These are phyloP conservation scores for Leptopilina clavipes DNA, from an alignment of 1,140 invertebrate species.

Conservation along the genomic window DNA sequence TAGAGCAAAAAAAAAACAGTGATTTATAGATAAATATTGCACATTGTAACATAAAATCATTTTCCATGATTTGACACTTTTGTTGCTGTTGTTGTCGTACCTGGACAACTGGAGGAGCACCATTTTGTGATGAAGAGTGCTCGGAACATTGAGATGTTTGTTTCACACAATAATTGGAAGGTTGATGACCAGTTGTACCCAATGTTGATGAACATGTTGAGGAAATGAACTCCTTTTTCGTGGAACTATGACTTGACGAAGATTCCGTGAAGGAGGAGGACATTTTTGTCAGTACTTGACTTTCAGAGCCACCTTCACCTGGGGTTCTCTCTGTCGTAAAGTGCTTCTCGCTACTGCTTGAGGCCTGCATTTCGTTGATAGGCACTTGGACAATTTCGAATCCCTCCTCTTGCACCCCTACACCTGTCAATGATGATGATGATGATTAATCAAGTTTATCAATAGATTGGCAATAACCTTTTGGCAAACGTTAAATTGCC, in stretches of 20 bases:
- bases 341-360: conserved; percentile 71
- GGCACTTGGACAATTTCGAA: conserved; percentile 59
- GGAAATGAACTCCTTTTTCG: conserved; percentile 69
- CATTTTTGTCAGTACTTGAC: conserved; percentile 67
- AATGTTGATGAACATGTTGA: conserved; percentile 66
- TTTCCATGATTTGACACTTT: too few species aligned
- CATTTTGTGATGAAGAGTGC: conserved; percentile 70
- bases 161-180: conserved; percentile 65
- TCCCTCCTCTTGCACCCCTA: conserved; percentile 55
- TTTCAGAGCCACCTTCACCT: conserved; percentile 58
- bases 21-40: too few species aligned
- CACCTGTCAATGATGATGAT: conserved; percentile 47
- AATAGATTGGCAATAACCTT: conserved; percentile 60
- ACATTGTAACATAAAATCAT: neutral
- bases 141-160: conserved; percentile 64
- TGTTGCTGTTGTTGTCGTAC: conserved; percentile 52
- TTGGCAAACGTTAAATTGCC: conserved; percentile 47
- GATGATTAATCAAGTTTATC: conserved; percentile 68
- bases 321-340: conserved; percentile 67
- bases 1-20: neutral
- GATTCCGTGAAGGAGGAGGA: conserved; percentile 71
- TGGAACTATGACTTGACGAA: conserved; percentile 67
- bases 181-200: conserved; percentile 58
- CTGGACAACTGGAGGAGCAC: conserved; percentile 69
- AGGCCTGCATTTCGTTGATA: conserved; percentile 68